phyloP scores from a whole-genome alignment of 2,888 invertebrate genomes.

The Hemicrepidius hirtus region DNA sequence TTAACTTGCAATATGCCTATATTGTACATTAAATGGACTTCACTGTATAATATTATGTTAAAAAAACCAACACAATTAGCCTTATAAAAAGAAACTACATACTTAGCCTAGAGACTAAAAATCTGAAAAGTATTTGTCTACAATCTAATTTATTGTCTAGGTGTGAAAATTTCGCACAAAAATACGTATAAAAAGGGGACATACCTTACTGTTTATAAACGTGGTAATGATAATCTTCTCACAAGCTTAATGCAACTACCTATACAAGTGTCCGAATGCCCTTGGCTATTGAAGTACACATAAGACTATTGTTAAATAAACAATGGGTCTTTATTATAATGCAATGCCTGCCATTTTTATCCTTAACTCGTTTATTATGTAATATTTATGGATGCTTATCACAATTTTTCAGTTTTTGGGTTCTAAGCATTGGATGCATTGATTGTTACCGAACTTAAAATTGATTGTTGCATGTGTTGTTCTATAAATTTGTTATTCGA shows the following conservation, averaged over 20 bases:
- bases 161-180: slow-evolving; percentile 21
- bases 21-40: too few species aligned
- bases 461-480: too few species aligned
- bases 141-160: slow-evolving; percentile 8
- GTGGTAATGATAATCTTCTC: slow-evolving; percentile 27
- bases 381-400: too few species aligned
- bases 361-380: slow-evolving; percentile 2
- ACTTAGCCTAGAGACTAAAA: slow-evolving; percentile 27
- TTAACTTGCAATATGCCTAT: too few species aligned
- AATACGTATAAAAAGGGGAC: slow-evolving; percentile 1
- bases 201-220: slow-evolving; percentile 28
- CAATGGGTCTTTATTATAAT: slow-evolving; percentile 21
- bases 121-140: slow-evolving; percentile 18
- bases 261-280: slow-evolving; percentile 22
- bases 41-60: too few species aligned
- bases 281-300: slow-evolving; percentile 26
- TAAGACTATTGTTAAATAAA: slow-evolving; percentile 36
- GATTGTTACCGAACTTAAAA: too few species aligned
- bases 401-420: too few species aligned
- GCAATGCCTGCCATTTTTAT: background rate
- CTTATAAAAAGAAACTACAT: slow-evolving; percentile 16
- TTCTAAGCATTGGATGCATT: too few species aligned
- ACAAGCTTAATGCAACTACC: slow-evolving; percentile 31
- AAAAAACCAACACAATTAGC: slow-evolving; percentile 10
- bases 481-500: too few species aligned